These are phyloP conservation scores for Aplidium turbinatum DNA, from an alignment of 23 tunicate species.

Conservation along the genomic window DNA sequence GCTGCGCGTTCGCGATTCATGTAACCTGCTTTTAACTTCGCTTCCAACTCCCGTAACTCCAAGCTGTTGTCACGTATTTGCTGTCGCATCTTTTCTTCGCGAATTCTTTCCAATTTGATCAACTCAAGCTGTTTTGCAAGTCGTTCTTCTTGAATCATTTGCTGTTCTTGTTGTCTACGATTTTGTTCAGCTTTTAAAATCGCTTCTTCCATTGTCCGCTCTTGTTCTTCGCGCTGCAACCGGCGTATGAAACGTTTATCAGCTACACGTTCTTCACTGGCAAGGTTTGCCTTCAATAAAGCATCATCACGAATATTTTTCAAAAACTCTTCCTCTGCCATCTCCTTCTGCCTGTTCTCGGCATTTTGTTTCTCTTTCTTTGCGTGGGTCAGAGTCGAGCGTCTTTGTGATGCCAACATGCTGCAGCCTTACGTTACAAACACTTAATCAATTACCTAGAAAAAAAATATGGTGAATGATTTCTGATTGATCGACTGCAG, in stretches of 20 bases:
- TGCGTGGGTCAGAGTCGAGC: constrained; percentile 75
- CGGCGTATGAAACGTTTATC: constrained; percentile 75
- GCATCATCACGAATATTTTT: constrained; percentile 57
- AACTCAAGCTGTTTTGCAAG: constrained; percentile 67
- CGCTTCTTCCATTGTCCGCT: constrained; percentile 86
- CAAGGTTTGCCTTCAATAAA: constrained; percentile 67
- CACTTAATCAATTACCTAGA: too few species aligned
- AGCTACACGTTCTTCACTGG: constrained; percentile 79
- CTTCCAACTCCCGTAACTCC: constrained; percentile 85
- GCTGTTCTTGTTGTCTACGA: constrained; percentile 72
- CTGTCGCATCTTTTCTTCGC: constrained; percentile 97
- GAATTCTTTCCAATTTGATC: constrained; percentile 67
- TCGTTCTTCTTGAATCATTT: constrained; percentile 70
- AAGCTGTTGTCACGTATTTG: constrained; percentile 85
- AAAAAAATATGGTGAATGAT: too few species aligned
- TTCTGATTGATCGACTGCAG: too few species aligned
- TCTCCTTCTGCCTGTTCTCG: constrained; percentile 73
- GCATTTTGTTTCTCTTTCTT: constrained; percentile 76
- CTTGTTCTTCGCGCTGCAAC: constrained; percentile 75
- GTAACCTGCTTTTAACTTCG: constrained; percentile 84
- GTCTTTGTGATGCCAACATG: constrained; percentile 84
- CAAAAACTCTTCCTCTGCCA: constrained; percentile 59
- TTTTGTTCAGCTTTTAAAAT: constrained; percentile 86
- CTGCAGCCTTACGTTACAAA: too few species aligned
- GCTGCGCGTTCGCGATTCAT: constrained; percentile 95